Percentiles rank a stretch among this genome's conserved stretches.
Evolutionary conservation across 2,113 vertebrate species (phyloP).

Genomic region (Ciconia stormi): DNA sequence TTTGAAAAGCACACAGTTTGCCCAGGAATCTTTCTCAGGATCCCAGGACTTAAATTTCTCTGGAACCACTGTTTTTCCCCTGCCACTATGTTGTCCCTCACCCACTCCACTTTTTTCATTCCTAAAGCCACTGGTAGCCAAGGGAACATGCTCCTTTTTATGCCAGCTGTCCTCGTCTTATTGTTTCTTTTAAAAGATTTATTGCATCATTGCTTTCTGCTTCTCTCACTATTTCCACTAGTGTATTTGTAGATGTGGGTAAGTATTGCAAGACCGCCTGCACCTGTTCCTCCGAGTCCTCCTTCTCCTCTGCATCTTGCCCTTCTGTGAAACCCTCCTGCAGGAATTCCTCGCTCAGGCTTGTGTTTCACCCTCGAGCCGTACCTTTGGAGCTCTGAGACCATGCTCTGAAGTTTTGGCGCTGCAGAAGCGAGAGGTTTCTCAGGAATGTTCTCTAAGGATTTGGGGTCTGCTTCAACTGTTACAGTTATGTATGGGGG

Average conservation of each 20-base stretch:
- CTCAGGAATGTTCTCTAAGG: conserved; percentile 41
- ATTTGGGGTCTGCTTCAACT: neutral
- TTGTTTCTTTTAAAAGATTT: conserved; percentile 71
- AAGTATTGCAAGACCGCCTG: conserved; percentile 30
- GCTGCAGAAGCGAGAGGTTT: neutral
- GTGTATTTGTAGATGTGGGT: conserved; percentile 24
- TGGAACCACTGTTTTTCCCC: neutral
- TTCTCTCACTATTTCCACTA: conserved; percentile 60
- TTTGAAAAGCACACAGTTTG: neutral
- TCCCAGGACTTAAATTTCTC: neutral
- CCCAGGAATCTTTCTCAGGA: neutral
- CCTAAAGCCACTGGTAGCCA: conserved; percentile 22
- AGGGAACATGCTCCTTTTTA: conserved; percentile 47
- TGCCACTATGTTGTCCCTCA: neutral
- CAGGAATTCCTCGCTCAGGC: conserved; percentile 37
- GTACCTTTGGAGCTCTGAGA: conserved; percentile 37
- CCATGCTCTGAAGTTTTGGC: conserved; percentile 43
- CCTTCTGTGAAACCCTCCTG: conserved; percentile 38
- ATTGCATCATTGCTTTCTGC: conserved; percentile 48
- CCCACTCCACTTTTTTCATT: conserved; percentile 14
- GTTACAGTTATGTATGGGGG: neutral
- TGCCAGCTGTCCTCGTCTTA: conserved; percentile 51
- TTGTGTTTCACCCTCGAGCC: conserved; percentile 47
- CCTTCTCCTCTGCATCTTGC: conserved; percentile 43
- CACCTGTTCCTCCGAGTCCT: conserved; percentile 56